phyloP scores from a whole-genome alignment of 2,113 vertebrate species.

The Cepphus grylle region DNA sequence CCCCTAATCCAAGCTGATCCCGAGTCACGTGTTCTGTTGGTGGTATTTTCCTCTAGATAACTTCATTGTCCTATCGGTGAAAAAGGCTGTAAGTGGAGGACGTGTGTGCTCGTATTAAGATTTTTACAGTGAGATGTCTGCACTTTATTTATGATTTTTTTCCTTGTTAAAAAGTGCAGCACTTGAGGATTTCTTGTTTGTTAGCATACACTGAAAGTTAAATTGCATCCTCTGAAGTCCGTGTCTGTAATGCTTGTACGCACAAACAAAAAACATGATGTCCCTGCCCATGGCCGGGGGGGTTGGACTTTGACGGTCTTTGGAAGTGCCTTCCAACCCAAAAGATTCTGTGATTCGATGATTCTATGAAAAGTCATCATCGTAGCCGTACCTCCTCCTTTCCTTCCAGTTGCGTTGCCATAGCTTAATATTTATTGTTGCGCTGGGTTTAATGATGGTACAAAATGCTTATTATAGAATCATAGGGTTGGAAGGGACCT shows the following conservation, averaged over 20 bases:
- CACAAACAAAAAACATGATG: neutral
- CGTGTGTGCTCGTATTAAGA: fast-evolving
- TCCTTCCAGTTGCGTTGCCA: neutral
- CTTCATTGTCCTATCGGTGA: neutral
- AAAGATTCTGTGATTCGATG: neutral
- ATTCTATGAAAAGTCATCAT: neutral
- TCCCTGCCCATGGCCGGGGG: neutral
- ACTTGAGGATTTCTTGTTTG: neutral
- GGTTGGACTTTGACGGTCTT: neutral
- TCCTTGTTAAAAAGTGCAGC: neutral
- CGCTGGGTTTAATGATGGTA: neutral
- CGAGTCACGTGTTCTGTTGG: fast-evolving
- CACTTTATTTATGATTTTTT: neutral
- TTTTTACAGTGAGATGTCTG: neutral
- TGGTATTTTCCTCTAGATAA: neutral
- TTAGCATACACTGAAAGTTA: neutral
- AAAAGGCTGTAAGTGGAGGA: neutral
- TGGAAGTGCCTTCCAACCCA: neutral
- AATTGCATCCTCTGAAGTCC: neutral
- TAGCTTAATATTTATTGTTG: neutral
- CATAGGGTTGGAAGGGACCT: no score
- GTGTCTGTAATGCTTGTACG: neutral
- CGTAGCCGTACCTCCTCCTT: neutral
- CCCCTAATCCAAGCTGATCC: neutral
- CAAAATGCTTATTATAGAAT: fast-evolving